Base-by-base conservation (phyloP, 2,888 invertebrate genomes). In the Stenodera caucasica region DNA sequence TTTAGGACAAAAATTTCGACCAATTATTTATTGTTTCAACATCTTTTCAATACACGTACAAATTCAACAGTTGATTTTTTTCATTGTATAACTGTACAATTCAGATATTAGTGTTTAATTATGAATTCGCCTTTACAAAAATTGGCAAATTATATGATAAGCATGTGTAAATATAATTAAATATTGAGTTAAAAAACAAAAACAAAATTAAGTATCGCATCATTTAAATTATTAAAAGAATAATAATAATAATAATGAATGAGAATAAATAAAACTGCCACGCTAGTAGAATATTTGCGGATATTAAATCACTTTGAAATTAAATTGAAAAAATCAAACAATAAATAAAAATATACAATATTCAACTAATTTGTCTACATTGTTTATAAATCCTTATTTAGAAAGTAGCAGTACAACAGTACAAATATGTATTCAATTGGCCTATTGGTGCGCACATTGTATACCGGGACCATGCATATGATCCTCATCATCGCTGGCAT, bases 371-470 rank as follows among this genome's bases (percentile, higher is more conserved):
- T 62, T 40, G 49, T 58, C 61, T 62, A 62, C 53, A 64, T 63
- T 60, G 64, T 68, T 18, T 18, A 68, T 67, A 68, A 72, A 75
- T 77, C 77, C 78, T 79, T 77, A 78, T 78, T 79, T 77, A 80
- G 78, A 80, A 79, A 79, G 78, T 75, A 76, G 78, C 78, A 75
- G 77, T 76, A 67, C 75, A 77, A 75, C 73, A 64, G 67, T n/a
- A 49, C 50, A 60, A 68, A 66, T 60, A 55, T 61, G 58, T 53
- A 55, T 35, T 40, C 26, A 65, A 70, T 70, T 65, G 67, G 62
- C 79, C 85, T 88, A 92, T 83, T 92, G 92, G 78, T 90, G 90
- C 72, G 91, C 90, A 82, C 93, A 93, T 80, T 92, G 92, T 69
- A 93, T 87, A 60, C 88, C 76, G 15, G 71, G 68, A 9, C 66